These are phyloP conservation scores for Eclectus roratus DNA, from an alignment of 2,113 vertebrate species.

Conservation along the genomic window DNA sequence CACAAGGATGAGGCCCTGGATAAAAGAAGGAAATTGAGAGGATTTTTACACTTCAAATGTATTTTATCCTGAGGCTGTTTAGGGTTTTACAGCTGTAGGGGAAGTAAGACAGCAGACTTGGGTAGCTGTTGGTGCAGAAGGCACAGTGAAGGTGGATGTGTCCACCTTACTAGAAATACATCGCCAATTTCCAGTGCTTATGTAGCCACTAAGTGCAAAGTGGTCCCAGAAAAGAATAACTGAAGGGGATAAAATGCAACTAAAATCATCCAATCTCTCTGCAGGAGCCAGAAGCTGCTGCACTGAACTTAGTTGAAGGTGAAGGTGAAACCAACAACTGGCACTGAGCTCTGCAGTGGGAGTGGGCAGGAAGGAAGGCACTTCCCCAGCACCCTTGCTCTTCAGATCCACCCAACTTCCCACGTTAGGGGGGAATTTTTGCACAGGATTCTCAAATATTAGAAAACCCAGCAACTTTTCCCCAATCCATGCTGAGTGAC, in stretches of 20 bases:
- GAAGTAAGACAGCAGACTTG: neutral
- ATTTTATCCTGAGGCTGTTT: neutral
- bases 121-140: neutral
- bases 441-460: neutral
- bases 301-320: neutral
- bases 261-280: neutral
- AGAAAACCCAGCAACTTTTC: neutral
- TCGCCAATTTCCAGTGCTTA: neutral
- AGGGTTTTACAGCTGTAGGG: neutral
- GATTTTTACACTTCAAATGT: neutral
- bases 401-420: neutral
- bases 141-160: neutral
- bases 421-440: neutral
- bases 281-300: neutral
- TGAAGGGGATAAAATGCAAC: neutral
- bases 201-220: neutral
- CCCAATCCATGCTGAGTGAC: neutral
- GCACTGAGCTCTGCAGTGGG: rapidly evolving
- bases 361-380: neutral
- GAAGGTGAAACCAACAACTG: neutral
- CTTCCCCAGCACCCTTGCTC: neutral
- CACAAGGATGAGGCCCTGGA: neutral
- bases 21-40: neutral
- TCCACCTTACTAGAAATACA: neutral
- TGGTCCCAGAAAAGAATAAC: neutral